Percentiles rank a stretch among this genome's conserved stretches.
These are phyloP conservation scores for Porites lobata DNA, from an alignment of 92 coral and sea anemone species.

Conservation along the genomic window DNA sequence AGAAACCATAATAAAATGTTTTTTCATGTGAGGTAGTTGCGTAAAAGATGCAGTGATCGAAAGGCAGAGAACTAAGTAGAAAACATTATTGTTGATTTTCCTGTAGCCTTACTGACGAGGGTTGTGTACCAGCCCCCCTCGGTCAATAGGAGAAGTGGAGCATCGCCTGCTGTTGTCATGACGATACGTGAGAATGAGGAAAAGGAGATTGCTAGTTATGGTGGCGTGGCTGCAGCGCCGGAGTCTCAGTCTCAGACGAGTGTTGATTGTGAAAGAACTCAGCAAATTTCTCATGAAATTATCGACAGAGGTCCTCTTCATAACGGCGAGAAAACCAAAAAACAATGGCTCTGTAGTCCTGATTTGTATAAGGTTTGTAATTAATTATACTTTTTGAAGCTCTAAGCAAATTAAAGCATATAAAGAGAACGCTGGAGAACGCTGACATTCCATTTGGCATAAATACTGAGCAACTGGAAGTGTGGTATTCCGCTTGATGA, in stretches of 20 bases:
- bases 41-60: background rate
- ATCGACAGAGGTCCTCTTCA: constrained; percentile 10
- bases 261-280: background rate
- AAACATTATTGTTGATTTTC: too few species aligned
- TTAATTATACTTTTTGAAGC: too few species aligned
- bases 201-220: constrained; percentile 7
- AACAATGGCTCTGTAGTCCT: constrained; percentile 77
- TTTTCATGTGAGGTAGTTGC: background rate
- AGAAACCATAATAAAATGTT: too few species aligned
- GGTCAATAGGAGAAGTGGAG: constrained; percentile 62
- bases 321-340: constrained; percentile 58
- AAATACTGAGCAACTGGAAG: too few species aligned
- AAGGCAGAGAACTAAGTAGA: background rate
- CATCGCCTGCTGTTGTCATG: constrained; percentile 61
- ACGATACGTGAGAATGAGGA: constrained; percentile 37
- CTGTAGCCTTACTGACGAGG: constrained; percentile 44
- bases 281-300: constrained; percentile 5
- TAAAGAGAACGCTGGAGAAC: too few species aligned
- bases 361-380: constrained; percentile 68
- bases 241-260: constrained; percentile 1
- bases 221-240: background rate
- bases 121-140: constrained; percentile 53
- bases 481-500: too few species aligned
- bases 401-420: too few species aligned
- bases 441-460: too few species aligned